Evolutionary conservation across 2,888 invertebrate genomes (phyloP), one percentile per base, ranked within the genome.

Genomic region (Venusia cambrica): DNA sequence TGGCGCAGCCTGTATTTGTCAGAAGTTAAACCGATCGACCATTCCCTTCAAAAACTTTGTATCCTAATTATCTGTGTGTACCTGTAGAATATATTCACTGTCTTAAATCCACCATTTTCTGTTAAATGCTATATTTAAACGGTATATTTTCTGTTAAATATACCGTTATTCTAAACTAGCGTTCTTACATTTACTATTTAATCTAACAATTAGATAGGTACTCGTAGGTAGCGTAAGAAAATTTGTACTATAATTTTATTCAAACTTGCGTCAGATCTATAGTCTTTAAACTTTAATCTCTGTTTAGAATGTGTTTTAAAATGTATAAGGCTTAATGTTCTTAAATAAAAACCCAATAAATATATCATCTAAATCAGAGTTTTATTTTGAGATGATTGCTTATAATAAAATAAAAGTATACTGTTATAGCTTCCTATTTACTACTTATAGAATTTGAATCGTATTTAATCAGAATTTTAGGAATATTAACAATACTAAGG

Each of bases 321-420:
- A 64, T 76, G 66, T 76, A 60, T 63, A 76, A 74, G 73, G 84
- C 85, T 84, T 84, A 81, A 73, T 71, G 75, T 76, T 74, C 81
- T 81, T 74, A 63, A 66, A 69, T 70, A 69, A 74, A 58, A 71
- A 76, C 75, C 74, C 64, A 84, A 80, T 81, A 80, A 84, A 81
- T 73, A 68, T 71, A 74, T 83, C 66, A 84, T 77, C 75, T 76
- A 57, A 73, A 74, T 57, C 68, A 26, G 64, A 16, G 62, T 85
- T 85, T 85, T 33, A 81, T 74, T 81, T 60, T 6, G 22, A 39
- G 18, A 17, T 11, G 10, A 16, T 8, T 5, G n/a, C 3, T 10
- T 17, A 3, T 17, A 7, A 16, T 11, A 31, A 44, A 36, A 35
- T 15, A 28, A 35, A 33, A 3, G 6, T n/a, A n/a, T n/a, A n/a